These are phyloP conservation scores for Acomys russatus DNA, from an alignment of 2,797 vertebrate species.

Conservation along the genomic window DNA sequence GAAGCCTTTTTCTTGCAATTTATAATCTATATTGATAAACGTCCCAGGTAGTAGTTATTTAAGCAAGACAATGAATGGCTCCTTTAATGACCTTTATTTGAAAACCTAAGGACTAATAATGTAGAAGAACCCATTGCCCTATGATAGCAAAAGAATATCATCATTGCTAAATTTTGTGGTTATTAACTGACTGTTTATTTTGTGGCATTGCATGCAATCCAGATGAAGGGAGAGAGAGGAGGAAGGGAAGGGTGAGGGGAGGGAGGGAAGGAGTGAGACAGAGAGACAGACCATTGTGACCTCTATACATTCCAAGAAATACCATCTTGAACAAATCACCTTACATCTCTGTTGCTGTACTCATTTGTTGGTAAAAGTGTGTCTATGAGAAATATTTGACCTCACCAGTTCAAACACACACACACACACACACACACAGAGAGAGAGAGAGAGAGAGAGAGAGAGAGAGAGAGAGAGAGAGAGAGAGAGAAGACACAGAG, in stretches of 20 bases:
- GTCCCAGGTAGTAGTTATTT: background rate
- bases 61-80: slow-evolving; percentile 34
- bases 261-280: too few relatives aligned
- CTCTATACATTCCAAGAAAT: slow-evolving; percentile 8
- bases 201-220: background rate
- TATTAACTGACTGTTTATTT: slow-evolving; percentile 40
- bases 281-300: background rate
- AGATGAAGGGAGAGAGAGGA: background rate
- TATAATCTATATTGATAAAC: slow-evolving; percentile 7
- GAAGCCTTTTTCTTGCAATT: slow-evolving; percentile 22
- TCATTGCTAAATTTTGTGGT: slow-evolving; percentile 2
- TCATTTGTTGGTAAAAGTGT: background rate
- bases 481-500: too few relatives aligned
- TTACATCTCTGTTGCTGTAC: background rate
- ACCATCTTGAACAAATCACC: slow-evolving; percentile 7
- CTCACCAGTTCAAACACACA: background rate
- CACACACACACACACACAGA: background rate
- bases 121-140: background rate
- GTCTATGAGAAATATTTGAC: background rate
- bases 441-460: too few relatives aligned
- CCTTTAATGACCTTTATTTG: background rate
- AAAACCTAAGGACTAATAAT: slow-evolving; percentile 7
- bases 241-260: too few relatives aligned
- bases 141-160: background rate
- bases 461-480: too few relatives aligned